Base-by-base conservation (phyloP, 2,113 vertebrate species). In the Cottus gobio region DNA sequence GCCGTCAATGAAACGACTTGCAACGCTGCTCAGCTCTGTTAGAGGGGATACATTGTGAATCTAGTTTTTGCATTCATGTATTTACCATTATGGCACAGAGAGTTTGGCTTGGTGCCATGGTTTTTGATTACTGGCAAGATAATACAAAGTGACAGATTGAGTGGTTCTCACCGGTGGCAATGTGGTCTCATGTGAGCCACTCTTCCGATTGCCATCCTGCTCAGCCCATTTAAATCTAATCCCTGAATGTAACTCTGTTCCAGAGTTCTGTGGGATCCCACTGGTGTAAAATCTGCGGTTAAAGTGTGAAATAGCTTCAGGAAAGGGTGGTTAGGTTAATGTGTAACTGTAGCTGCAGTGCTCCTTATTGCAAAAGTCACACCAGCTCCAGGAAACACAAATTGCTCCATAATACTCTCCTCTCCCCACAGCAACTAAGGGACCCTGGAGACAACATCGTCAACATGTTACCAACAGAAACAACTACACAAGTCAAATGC, bases 81-180 rank as follows among this genome's bases (percentile, higher is more conserved):
- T 57, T 63, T 30, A 44, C 48, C 77, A 76, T 83, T 75, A 80
- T 15, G 57, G 72, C 42, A 71, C 44, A 42, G 62, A 70, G 76
- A 67, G 63, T 57, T 75, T 84, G 69, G 83, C 78, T 74, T 24
- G 22, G 71, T 39, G 22, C 34, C n/a, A 20, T 42, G 73, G 76
- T 44, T 71, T 90, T 86, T 71, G 71, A 87, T 90, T 91, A 87
- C 90, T 68, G 69, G 82, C 72, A 85, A 90, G 82, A 87, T 74
- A 84, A 91, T 82, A 57, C 76, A 71, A 75, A 80, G 79, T 75
- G 90, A 80, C 83, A 88, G 85, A 85, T 64, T 66, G 80, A 90
- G 31, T 65, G 79, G 28, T 72, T 82, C 75, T 85, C 73, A 81
- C 65, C 84, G 82, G 65, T 76, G 85, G 64, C 30, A 63, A 46